Evolutionary conservation across 2,888 invertebrate genomes (phyloP).

Genomic region (Eupithecia subfuscata): DNA sequence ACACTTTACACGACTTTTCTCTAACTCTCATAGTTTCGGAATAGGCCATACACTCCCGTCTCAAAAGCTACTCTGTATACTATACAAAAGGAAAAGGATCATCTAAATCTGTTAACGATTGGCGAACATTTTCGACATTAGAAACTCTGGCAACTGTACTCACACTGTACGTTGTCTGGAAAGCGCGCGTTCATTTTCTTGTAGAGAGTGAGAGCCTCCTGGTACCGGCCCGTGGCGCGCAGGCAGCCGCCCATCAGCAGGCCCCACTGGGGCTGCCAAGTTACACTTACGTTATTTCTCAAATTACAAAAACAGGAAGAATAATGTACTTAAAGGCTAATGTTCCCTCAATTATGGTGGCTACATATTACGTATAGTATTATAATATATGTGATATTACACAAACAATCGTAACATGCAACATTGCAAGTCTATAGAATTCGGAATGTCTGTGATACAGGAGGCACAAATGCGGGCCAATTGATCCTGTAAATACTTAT

Average conservation of each 20-base stretch:
- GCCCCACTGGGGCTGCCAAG: conserved; percentile 89
- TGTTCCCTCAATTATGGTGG: too few species aligned
- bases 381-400: too few species aligned
- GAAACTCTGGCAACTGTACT: conserved; percentile 49
- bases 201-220: conserved; percentile 92
- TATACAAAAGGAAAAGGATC: background rate
- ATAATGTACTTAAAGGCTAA: too few species aligned
- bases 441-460: too few species aligned
- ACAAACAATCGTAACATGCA: too few species aligned
- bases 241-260: conserved; percentile 92
- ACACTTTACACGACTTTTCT: background rate
- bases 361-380: too few species aligned
- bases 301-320: too few species aligned
- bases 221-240: conserved; percentile 91
- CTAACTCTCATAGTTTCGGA: background rate
- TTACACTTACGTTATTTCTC: too few species aligned
- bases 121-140: background rate
- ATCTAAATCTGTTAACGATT: background rate
- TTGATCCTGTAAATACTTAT: too few species aligned
- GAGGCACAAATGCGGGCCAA: too few species aligned
- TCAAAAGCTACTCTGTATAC: background rate
- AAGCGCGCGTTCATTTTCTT: conserved; percentile 94
- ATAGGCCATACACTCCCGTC: background rate
- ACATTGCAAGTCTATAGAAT: too few species aligned
- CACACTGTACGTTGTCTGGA: conserved; percentile 97